Evolutionary conservation across 2,113 vertebrate species (phyloP), one percentile per base, ranked within the genome.

Genomic region (Rhombomys opimus): DNA sequence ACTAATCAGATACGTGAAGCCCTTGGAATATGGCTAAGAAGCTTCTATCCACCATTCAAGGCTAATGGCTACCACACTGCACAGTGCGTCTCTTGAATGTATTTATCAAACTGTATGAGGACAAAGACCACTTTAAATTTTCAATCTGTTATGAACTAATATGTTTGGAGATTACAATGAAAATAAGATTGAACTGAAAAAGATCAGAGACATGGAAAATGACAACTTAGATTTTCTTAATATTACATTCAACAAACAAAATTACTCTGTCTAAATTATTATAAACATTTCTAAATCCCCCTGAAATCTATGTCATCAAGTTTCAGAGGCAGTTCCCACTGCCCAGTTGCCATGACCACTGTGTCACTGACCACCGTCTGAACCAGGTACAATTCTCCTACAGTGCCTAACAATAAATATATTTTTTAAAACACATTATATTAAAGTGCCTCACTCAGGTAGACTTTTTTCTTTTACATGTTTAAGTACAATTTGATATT

Each of bases 41-140:
- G n/a, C 25, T 87, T 93, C 61, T 59, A 57, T 5, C 46, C 46
- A 46, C 54, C 75, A 50, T 35, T 6, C 18, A 65, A 92, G 84
- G 35, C 65, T 61, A 72, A 86, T 59, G 80, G 70, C 70, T 91
- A 87, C 15, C 30, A 88, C 25, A 57, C 78, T 52, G 46, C 46
- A 92, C 12, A 52, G 65, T 92, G 35, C 6, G 52, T 90, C 67
- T 86, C 72, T 87, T 54, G 32, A 85, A 38, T 65, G 12, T 84
- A 12, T 87, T 89, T 96, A 61, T 77, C 68, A 93, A 92, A 63
- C 72, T 78, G 18, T 73, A 2, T 76, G 50, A 93, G 50, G 92
- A 81, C 94, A 95, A 94, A 57, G 59, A 86, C 18, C 7, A 92
- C 77, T 95, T 96, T 54, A 89, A 88, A 89, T 94, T 96, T 95